phyloP scores from a whole-genome alignment of 2,888 invertebrate genomes.

The Ornithoptera priamus region DNA sequence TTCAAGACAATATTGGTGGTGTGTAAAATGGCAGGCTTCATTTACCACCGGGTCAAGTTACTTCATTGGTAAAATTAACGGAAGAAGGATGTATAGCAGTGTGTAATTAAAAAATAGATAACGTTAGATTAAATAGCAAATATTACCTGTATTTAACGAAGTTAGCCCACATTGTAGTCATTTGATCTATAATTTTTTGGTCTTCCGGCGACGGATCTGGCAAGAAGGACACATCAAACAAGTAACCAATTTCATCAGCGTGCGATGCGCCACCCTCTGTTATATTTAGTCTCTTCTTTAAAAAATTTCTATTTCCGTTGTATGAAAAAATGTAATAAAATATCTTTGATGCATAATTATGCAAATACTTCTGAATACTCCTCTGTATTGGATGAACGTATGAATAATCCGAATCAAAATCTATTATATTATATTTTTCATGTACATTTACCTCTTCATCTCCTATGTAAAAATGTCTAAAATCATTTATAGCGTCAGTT shows the following conservation, averaged over 20 bases:
- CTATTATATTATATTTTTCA: slow-evolving; percentile 36
- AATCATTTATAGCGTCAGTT: too few relatives aligned
- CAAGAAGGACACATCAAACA: slow-evolving; percentile 41
- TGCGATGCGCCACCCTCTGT: slow-evolving; percentile 41
- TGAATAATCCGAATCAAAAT: slow-evolving; percentile 49
- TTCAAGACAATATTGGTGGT: too few relatives aligned
- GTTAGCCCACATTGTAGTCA: slow-evolving; percentile 46
- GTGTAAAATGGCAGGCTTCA: too few relatives aligned
- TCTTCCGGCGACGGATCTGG: slow-evolving; percentile 39
- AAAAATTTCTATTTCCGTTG: slow-evolving; percentile 49
- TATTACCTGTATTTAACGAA: slow-evolving; percentile 44
- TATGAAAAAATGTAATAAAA: slow-evolving; percentile 56
- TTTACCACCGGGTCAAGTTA: too few relatives aligned
- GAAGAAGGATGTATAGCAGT: too few relatives aligned
- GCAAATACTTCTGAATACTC: slow-evolving; percentile 45
- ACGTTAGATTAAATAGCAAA: too few relatives aligned
- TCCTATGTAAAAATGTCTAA: slow-evolving; percentile 54
- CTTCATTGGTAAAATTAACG: too few relatives aligned
- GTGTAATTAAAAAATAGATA: too few relatives aligned
- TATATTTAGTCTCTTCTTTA: slow-evolving; percentile 39
- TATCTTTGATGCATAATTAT: slow-evolving; percentile 37
- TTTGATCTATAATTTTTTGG: slow-evolving; percentile 45
- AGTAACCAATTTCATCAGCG: slow-evolving; percentile 48
- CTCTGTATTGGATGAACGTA: slow-evolving; percentile 43
- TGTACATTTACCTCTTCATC: slow-evolving; percentile 42